phyloP scores from a whole-genome alignment of 2,888 invertebrate genomes.

The Catocala fraxini region DNA sequence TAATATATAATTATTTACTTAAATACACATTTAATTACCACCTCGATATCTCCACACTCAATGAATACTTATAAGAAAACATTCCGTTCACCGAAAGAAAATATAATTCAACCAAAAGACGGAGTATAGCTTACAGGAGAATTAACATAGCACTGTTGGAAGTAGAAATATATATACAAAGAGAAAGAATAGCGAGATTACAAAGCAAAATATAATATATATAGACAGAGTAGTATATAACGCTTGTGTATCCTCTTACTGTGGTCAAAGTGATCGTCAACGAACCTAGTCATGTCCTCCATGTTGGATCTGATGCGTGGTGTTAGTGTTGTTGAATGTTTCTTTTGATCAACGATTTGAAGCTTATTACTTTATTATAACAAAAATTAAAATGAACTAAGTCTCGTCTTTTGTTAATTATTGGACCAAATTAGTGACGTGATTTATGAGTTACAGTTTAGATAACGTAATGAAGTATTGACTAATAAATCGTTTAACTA shows the following conservation, averaged over 20 bases:
- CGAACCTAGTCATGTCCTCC: slow-evolving; percentile 23
- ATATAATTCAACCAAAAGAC: slow-evolving; percentile 54
- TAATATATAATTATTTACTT: not conserved
- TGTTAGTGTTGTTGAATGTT: slow-evolving; percentile 12
- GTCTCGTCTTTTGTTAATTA: no score
- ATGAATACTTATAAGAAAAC: slow-evolving; percentile 60
- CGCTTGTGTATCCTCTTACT: slow-evolving; percentile 28
- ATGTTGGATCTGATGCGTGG: slow-evolving; percentile 15
- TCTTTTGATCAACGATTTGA: slow-evolving; percentile 17
- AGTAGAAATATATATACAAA: slow-evolving; percentile 53
- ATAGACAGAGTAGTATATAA: slow-evolving; percentile 18
- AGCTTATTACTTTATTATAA: not conserved
- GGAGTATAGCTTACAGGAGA: slow-evolving; percentile 57
- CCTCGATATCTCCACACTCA: slow-evolving; percentile 51
- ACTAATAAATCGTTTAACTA: no score
- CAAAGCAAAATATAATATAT: slow-evolving; percentile 65
- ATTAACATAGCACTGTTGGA: slow-evolving; percentile 54
- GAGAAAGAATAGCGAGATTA: slow-evolving; percentile 68
- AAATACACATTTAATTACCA: slow-evolving; percentile 18
- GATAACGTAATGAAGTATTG: no score
- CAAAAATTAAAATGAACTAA: no score
- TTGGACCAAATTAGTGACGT: no score
- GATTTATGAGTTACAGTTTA: no score
- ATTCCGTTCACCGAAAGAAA: slow-evolving; percentile 60
- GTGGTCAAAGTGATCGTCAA: slow-evolving; percentile 22